phyloP scores from a whole-genome alignment of 1,140 invertebrate species.

The Hylaeus volcanicus region DNA sequence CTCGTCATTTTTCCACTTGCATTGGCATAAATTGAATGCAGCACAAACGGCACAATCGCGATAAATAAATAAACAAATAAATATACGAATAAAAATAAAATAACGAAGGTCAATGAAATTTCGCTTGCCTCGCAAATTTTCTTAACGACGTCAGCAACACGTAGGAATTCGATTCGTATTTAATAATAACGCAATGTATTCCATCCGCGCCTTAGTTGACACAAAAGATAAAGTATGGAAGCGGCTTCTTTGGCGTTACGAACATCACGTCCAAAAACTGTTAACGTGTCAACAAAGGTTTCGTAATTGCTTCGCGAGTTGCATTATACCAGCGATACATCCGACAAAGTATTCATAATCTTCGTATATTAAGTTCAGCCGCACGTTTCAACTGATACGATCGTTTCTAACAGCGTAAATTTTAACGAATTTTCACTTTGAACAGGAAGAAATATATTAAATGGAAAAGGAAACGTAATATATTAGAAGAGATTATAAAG shows the following conservation, averaged over 20 bases:
- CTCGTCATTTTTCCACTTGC: too few species aligned
- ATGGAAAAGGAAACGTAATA: too few species aligned
- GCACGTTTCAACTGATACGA: neutral
- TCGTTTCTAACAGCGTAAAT: too few species aligned
- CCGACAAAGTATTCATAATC: neutral
- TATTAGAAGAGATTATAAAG: too few species aligned
- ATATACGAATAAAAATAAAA: too few species aligned
- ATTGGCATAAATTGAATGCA: too few species aligned
- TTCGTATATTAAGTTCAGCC: neutral
- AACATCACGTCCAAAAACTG: slow-evolving; percentile 39
- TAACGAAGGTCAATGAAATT: too few species aligned
- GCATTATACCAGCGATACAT: neutral
- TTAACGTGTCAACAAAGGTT: slow-evolving; percentile 25
- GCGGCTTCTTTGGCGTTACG: neutral
- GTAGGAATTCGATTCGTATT: neutral
- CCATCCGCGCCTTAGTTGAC: slow-evolving; percentile 14
- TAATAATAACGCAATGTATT: slow-evolving; percentile 25
- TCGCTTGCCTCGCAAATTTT: neutral
- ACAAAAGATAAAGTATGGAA: slow-evolving; percentile 44
- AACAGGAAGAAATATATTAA: too few species aligned
- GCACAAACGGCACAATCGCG: too few species aligned
- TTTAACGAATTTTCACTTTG: neutral
- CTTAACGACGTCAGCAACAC: neutral
- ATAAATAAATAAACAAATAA: too few species aligned
- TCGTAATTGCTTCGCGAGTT: slow-evolving; percentile 31